These are phyloP conservation scores for Hippocampus mohnikei DNA, from an alignment of 2,113 vertebrate species.

Conservation along the genomic window DNA sequence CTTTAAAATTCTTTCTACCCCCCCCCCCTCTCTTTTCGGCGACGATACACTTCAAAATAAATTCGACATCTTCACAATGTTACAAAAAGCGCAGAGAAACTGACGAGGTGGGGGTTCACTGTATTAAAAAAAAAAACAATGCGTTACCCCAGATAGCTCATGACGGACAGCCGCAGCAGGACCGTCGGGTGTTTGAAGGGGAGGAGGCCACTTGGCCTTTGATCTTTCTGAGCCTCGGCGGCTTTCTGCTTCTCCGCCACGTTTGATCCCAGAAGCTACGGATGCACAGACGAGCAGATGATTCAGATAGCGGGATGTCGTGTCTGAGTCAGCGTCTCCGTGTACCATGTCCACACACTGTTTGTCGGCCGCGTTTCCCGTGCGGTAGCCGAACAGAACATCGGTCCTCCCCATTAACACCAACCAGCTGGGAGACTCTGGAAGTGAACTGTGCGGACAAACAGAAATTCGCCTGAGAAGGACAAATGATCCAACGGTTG, in stretches of 20 bases:
- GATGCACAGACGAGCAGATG: slow-evolving; percentile 10
- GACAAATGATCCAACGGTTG: neutral
- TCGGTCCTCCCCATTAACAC: slow-evolving; percentile 44
- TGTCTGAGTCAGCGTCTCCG: neutral
- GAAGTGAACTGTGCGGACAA: slow-evolving; percentile 45
- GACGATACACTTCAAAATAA: too few relatives aligned
- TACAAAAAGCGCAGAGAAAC: neutral
- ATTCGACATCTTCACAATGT: too few relatives aligned
- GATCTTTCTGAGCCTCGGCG: neutral
- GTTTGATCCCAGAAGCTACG: slow-evolving; percentile 59
- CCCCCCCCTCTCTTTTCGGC: too few relatives aligned
- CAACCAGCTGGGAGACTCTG: slow-evolving; percentile 71
- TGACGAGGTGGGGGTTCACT: neutral
- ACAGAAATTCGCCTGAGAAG: neutral
- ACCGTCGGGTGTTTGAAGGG: slow-evolving; percentile 60
- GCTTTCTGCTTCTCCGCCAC: slow-evolving; percentile 38
- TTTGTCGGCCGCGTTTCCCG: slow-evolving; percentile 57
- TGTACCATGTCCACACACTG: slow-evolving; percentile 57
- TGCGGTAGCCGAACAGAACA: slow-evolving; percentile 53
- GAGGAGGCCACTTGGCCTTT: slow-evolving; percentile 19
- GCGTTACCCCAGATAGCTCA: slow-evolving; percentile 68
- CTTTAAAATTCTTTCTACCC: too few relatives aligned
- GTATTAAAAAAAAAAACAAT: neutral
- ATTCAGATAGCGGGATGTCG: neutral
- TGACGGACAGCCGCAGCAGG: slow-evolving; percentile 57